Conservation (phyloP, 2,797 vertebrate genomes). For the Enteromius trimaculatus region DNA sequence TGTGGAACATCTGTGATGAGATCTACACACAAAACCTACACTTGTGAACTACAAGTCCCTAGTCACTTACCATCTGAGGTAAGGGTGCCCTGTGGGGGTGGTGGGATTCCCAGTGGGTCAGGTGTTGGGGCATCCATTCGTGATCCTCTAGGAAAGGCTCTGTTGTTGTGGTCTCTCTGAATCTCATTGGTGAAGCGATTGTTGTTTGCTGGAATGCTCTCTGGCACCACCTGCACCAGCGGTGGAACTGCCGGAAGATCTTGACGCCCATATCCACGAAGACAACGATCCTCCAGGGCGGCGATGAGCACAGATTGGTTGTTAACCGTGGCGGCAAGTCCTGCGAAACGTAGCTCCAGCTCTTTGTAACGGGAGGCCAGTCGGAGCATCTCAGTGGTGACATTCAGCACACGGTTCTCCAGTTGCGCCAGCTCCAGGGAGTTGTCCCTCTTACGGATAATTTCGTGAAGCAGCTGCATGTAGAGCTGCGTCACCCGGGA, state of each 20-base stretch:
- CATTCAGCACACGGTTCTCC: conserved; percentile 96
- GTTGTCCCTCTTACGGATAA: conserved; percentile 97
- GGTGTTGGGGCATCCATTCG: conserved; percentile 82
- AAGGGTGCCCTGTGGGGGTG: conserved; percentile 83
- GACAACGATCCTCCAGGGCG: conserved; percentile 91
- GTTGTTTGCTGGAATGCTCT: conserved; percentile 86
- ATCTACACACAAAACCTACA: background rate
- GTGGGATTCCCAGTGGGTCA: conserved; percentile 87
- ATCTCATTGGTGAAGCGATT: conserved; percentile 93
- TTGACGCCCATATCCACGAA: conserved; percentile 82
- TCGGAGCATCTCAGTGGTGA: conserved; percentile 94
- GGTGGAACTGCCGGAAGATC: conserved; percentile 87
- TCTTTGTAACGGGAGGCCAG: conserved; percentile 94
- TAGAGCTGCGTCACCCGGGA: conserved; percentile 98
- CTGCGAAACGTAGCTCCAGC: conserved; percentile 87
- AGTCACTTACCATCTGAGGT: conserved; percentile 86
- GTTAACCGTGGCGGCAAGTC: conserved; percentile 90
- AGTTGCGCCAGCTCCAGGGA: conserved; percentile 94
- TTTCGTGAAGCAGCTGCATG: conserved; percentile 98
- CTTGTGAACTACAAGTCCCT: background rate
- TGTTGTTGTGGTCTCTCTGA: conserved; percentile 85
- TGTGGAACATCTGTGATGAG: background rate
- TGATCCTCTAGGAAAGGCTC: conserved; percentile 84
- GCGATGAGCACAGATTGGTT: conserved; percentile 95
- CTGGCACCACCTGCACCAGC: conserved; percentile 94